Evolutionary conservation across 2,113 vertebrate genomes (phyloP), one percentile per base, ranked within the genome.

Genomic region (Gambusia holbrooki): DNA sequence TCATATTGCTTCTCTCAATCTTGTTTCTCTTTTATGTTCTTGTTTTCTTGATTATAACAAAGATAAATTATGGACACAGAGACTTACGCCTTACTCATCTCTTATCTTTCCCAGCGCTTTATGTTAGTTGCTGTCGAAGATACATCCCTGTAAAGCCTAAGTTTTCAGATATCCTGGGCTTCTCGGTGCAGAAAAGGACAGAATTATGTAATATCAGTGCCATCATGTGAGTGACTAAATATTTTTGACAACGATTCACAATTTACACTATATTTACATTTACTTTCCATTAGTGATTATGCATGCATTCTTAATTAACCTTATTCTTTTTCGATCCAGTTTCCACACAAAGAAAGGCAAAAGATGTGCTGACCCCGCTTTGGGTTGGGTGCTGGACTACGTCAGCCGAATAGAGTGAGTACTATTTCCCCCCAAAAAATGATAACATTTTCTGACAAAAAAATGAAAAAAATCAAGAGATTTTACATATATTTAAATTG

Each of bases 211-310:
- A 37, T 0, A 87, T 94, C 30, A 54, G 74, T 25, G 90, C 90
- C 60, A 88, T 94, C 62, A 92, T 93, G 92, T 93, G 54, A 92
- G 84, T 81, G 22, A 58, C n/a, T 19, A 29, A 29, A 29, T 29
- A 2, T 29, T 29, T 29, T 29, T 29, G 29, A 29, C 29, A 29
- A 29, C 0, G 29, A 29, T 29, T 29, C 29, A 29, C 29, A 29
- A 29, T 29, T 29, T 29, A 29, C 29, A 29, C 29, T 29, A 29
- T 29, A 29, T 29, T 29, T 29, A 29, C 29, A 29, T 29, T 29
- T 29, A 29, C 29, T 29, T 29, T 29, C 29, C 29, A 29, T 29
- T 29, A 29, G 29, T 29, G 29, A 29, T 29, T 29, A 29, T 29
- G 29, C 29, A 29, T 29, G 29, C 29, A 29, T 29, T 29, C 2